phyloP scores from a whole-genome alignment of 2,888 invertebrate species.

The Lepidocyrtinus sp. region DNA sequence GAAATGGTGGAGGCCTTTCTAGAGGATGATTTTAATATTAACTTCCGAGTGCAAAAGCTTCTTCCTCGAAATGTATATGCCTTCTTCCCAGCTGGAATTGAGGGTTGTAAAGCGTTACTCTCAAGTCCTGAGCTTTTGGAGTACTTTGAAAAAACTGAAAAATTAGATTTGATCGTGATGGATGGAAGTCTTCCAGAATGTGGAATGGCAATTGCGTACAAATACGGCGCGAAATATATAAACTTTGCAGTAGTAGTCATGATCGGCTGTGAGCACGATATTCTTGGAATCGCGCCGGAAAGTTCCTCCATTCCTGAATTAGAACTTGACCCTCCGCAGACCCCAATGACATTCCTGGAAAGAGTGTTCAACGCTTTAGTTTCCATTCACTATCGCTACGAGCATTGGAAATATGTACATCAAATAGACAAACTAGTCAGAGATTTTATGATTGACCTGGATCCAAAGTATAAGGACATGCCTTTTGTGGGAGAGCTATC shows the following conservation, averaged over 20 bases:
- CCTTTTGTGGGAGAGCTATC: slow-evolving; percentile 20
- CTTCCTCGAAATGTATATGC: neutral
- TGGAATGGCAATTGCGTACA: slow-evolving; percentile 46
- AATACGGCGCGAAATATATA: slow-evolving; percentile 50
- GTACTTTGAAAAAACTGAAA: slow-evolving; percentile 18
- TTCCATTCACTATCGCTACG: slow-evolving; percentile 4
- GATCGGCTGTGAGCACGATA: slow-evolving; percentile 42
- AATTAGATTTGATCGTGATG: slow-evolving; percentile 54
- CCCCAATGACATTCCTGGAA: slow-evolving; percentile 35
- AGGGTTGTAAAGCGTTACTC: slow-evolving; percentile 22
- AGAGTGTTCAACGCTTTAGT: slow-evolving; percentile 24
- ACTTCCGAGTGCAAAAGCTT: neutral
- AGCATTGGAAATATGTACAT: neutral
- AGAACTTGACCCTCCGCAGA: neutral
- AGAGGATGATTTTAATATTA: slow-evolving; percentile 38
- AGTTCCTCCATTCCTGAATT: slow-evolving; percentile 58
- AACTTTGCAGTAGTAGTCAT: slow-evolving; percentile 45
- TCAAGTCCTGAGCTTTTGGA: neutral
- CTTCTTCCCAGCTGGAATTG: neutral
- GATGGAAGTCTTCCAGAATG: slow-evolving; percentile 58
- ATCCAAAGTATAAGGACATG: no score
- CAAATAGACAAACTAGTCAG: slow-evolving; percentile 26
- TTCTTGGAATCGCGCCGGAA: slow-evolving; percentile 43
- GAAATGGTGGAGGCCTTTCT: slow-evolving; percentile 7
- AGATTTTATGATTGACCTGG: neutral